Base-by-base conservation (phyloP, 2,797 vertebrate genomes). In the Hyperoplus lanceolatus region DNA sequence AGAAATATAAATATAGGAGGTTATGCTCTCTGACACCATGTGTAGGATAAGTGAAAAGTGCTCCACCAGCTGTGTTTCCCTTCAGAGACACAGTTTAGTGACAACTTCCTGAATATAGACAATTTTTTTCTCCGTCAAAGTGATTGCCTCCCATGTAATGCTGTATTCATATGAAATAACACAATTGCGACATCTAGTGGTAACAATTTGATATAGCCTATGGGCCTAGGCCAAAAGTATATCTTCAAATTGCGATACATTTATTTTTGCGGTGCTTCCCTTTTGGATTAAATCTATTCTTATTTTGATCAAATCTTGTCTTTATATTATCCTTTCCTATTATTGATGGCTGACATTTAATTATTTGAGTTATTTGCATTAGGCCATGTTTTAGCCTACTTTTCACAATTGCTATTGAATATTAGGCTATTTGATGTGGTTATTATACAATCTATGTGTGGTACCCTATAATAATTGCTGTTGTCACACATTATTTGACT, bases 161-260 rank as follows among this genome's bases (percentile, higher is more conserved):
- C 39, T 42, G 15, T 53, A 0, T 0, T 54, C 11, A 39, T 10
- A 18, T 48, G 14, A 70, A 36, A 74, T 49, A 57, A 59, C 73
- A 13, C 13, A 74, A 73, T 29, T 42, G 56, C 49, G 79, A 69
- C 89, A 88, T 77, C 89, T 85, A 63, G 79, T 51, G 85, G 56
- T 0, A 1, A 10, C 6, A 62, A 5, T 0, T 0, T 7, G 21
- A 48, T 6, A 3, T 8, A 66, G 38, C 15, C 7, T 42, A 2
- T 16, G 4, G 29, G 29, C 29, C 29, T 29, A 3, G 29, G 29
- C 29, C 29, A 3, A 29, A 1, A 21, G 21, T 21, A 29, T 29
- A 29, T 29, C 29, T 29, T 29, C 29, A 29, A 29, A 29, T 0
- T 11, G 8, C 2, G 8, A 14, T 14, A 0, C 9, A 11, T 49